Conservation (phyloP, 2,113 vertebrate species). For the Andinoacara biseriatus region DNA sequence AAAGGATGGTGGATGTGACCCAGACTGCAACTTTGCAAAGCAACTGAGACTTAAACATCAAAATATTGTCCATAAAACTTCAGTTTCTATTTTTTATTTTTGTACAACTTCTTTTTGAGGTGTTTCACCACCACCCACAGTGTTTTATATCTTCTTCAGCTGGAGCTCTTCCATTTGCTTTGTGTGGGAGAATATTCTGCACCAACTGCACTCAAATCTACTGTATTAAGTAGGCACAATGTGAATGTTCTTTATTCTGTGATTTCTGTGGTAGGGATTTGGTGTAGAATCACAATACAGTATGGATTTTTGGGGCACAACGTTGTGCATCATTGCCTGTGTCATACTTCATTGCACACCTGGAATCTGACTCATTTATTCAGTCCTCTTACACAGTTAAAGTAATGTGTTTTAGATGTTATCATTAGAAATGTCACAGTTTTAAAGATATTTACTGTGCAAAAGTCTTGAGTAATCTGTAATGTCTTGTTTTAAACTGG, state of each 20-base stretch:
- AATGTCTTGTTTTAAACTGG: background rate
- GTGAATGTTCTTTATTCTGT: background rate
- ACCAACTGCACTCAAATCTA: background rate
- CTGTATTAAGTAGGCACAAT: background rate
- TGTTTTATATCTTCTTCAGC: slow-evolving; percentile 9
- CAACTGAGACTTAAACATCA: background rate
- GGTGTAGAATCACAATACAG: background rate
- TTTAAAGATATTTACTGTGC: slow-evolving; percentile 1
- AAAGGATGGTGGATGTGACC: background rate
- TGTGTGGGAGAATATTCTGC: slow-evolving; percentile 15
- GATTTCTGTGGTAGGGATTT: background rate
- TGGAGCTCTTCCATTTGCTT: background rate
- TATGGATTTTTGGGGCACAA: background rate
- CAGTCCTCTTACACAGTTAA: background rate
- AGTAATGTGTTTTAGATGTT: background rate
- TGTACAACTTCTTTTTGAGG: background rate
- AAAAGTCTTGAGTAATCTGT: background rate
- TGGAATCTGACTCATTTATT: background rate
- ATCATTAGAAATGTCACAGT: accelerated
- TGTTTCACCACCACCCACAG: slow-evolving; percentile 17
- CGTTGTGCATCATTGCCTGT: background rate
- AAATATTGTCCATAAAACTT: background rate
- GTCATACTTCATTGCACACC: background rate
- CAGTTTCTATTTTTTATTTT: background rate
- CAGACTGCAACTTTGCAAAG: background rate